Evolutionary conservation across 1,140 invertebrate genomes (phyloP), one percentile per base, ranked within the genome.

Genomic region (Kradibia gibbosae): DNA sequence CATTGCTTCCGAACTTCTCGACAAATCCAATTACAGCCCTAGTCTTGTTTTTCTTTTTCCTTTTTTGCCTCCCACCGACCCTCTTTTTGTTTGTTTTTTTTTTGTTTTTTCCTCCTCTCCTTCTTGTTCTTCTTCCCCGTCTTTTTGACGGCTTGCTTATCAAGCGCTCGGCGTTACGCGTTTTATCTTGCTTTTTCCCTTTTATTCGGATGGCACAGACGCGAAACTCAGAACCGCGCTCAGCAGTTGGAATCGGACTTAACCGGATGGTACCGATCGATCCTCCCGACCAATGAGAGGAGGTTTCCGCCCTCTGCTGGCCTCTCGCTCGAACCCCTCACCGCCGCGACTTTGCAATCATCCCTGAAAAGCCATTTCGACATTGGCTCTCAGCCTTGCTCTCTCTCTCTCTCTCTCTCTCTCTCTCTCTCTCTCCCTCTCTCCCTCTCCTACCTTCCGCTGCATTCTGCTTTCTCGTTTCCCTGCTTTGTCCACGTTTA

Each of bases 201-300:
- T 36, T 55, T 28, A 22, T 73, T 50, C 3, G 3, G 25, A 17
- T 42, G 4, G 11, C 42, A 60, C 25, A 5, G 25, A 34, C 20
- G 3, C 15, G 10, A 74, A 13, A 10, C 45, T 50, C n/a, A 11
- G 20, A 72, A 72, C 70, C 42, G 25, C 45, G 25, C 25, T 71
- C 57, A 53, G 57, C 39, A 45, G 78, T 76, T 55, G 10, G 25
- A 55, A 72, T 34, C 67, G 8, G 55, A 42, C 50, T 71, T 36
- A 80, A n/a, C 22, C 65, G 36, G 8, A 73, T 57, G 53, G 60
- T 76, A 73, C 75, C 67, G 80, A 82, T 82, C 73, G 34, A 76
- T 76, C 55, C 55, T 76, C 55, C 57, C 39, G 45, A 22, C 28
- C 11, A 25, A 48, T 15, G 25, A 28, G 25, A 0, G 11, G n/a